Base-by-base conservation (phyloP, 2,888 invertebrate species). In the Phlogophora meticulosa region DNA sequence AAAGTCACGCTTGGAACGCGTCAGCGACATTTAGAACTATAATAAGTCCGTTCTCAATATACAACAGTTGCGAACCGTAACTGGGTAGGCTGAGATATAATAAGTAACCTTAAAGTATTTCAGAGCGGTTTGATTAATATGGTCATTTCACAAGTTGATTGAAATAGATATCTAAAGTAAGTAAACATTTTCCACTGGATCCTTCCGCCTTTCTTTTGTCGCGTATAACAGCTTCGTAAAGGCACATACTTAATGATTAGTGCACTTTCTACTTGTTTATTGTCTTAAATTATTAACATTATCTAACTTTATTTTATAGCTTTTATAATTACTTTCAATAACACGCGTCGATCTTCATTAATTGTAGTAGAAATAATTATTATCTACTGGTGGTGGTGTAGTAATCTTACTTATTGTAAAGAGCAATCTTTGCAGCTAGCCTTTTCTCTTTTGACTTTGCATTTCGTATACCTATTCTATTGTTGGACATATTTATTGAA, bases 1-100 rank as follows among this genome's bases (percentile, higher is more conserved):
- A 81, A 79, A 60, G 68, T 77, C 51, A 70, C 64, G 79, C 71
- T 63, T 63, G 49, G 62, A 57, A 55, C 56, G 56, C 60, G 45
- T 20, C 62, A 55, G 58, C 36, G 75, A 67, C 68, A 72, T 72
- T 71, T 56, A 71, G 58, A 42, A 43, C 24, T 67, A 56, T 48
- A 57, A 62, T 56, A 62, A 60, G 56, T 63, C 49, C 66, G 59
- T 42, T 71, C 57, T 65, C 32, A 22, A 49, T 45, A 59, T 24
- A 67, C 43, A 66, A 55, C 22, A 11, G 40, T 68, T 45, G 40
- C 53, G 40, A 55, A 62, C 75, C 42, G 36, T 51, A 46, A 43
- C 22, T 36, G 24, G 40, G 36, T 57, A 62, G 15, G 28, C 57
- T 28, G 49, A 49, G 43, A 48, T 43, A 55, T 45, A 52, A 61